Evolutionary conservation across 2,113 vertebrate species (phyloP).

Genomic region (Felis chaus): DNA sequence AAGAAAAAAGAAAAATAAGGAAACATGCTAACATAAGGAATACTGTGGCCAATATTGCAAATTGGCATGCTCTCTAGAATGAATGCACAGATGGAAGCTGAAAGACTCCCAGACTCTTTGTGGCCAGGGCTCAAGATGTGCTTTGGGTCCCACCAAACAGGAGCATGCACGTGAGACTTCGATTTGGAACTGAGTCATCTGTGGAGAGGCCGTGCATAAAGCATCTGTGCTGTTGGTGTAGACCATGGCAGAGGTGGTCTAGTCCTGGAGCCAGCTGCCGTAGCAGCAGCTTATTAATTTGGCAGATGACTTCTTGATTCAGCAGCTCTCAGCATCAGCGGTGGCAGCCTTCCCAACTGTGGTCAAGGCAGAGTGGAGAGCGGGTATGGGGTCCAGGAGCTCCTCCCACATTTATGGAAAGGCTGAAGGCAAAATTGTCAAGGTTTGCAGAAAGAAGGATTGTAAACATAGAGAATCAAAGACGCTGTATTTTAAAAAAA

Average conservation of each 20-base stretch:
- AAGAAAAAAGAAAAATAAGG: not conserved
- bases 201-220: not conserved
- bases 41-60: not conserved
- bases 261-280: not conserved
- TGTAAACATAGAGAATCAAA: not conserved
- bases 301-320: not conserved
- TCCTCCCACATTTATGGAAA: not conserved
- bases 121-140: not conserved
- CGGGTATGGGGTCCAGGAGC: not conserved
- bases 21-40: not conserved
- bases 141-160: not conserved
- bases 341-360: not conserved
- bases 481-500: not conserved
- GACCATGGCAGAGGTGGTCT: not conserved
- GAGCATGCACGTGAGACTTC: not conserved
- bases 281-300: not conserved
- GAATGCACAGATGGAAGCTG: not conserved
- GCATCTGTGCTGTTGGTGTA: not conserved
- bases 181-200: not conserved
- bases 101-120: not conserved
- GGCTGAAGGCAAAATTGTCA: not conserved
- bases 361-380: not conserved
- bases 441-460: not conserved
- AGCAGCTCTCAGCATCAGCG: not conserved
- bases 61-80: not conserved